Conservation (phyloP, 2,113 vertebrate genomes). For the Corythaeola cristata region DNA sequence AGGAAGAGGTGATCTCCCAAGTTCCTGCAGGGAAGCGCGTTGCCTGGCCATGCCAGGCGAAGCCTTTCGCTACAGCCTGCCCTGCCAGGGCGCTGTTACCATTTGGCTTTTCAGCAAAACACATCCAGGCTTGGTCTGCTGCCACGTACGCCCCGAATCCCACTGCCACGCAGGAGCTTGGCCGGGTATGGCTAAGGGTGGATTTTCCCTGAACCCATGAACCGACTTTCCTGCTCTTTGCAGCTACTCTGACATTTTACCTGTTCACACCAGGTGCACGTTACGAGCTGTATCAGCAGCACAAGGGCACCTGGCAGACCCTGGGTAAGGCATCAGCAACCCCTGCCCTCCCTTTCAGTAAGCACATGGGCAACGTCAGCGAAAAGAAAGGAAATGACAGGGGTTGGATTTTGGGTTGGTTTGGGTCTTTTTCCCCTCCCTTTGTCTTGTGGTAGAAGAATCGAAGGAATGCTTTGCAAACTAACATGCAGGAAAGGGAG, state of each 20-base stretch:
- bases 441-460: background rate
- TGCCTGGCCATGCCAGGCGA: background rate
- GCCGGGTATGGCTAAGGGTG: background rate
- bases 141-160: background rate
- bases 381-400: background rate
- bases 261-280: background rate
- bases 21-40: background rate
- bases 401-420: background rate
- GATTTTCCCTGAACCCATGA: background rate
- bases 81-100: background rate
- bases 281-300: background rate
- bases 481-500: background rate
- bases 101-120: background rate
- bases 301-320: background rate
- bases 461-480: background rate
- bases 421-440: rapidly evolving
- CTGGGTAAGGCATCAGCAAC: background rate
- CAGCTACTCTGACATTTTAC: constrained; percentile 2
- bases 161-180: rapidly evolving
- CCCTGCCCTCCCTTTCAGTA: background rate
- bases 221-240: background rate
- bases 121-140: background rate
- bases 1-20: background rate
- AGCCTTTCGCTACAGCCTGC: background rate
- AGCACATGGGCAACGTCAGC: background rate